Percentiles rank a stretch among this genome's conserved stretches.
phyloP scores from a whole-genome alignment of 2,888 invertebrate genomes.

The Hypomecis atomaria region DNA sequence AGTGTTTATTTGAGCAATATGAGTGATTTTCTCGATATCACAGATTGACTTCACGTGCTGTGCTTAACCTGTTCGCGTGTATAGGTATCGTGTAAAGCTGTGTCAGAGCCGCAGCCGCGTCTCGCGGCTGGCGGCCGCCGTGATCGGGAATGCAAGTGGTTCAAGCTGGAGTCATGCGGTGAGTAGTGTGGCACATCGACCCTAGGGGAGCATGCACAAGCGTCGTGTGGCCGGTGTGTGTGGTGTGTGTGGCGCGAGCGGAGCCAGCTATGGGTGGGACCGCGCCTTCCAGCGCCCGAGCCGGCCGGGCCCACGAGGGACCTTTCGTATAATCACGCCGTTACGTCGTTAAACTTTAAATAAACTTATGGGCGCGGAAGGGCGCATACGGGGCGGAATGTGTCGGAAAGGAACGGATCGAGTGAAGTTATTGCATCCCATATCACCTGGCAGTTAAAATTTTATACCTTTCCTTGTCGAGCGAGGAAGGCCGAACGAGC shows the following conservation, averaged over 20 bases:
- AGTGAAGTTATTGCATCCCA: constrained; percentile 82
- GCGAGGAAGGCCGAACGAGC: constrained; percentile 83
- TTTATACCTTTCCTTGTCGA: constrained; percentile 85
- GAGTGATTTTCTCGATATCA: constrained; percentile 60
- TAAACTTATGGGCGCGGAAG: constrained; percentile 61
- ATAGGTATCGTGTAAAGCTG: constrained; percentile 79
- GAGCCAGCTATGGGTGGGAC: constrained; percentile 78
- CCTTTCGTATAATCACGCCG: constrained; percentile 35
- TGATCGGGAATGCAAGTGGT: constrained; percentile 84
- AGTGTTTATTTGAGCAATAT: constrained; percentile 70
- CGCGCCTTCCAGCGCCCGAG: constrained; percentile 65
- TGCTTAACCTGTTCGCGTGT: constrained; percentile 80
- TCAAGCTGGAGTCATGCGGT: constrained; percentile 79
- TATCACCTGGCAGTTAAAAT: constrained; percentile 83
- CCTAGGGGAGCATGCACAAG: constrained; percentile 77
- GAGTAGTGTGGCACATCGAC: constrained; percentile 73
- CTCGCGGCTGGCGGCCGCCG: constrained; percentile 68
- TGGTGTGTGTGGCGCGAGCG: constrained; percentile 80
- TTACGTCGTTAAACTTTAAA: constrained; percentile 14
- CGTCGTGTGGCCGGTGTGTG: constrained; percentile 64
- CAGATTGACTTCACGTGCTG: constrained; percentile 70
- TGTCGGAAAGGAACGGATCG: constrained; percentile 72
- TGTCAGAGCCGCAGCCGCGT: constrained; percentile 68
- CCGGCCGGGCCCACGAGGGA: constrained; percentile 27
- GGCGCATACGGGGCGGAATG: constrained; percentile 69